Base-by-base conservation (phyloP, 1,140 invertebrate genomes). In the Magallana ariakensis region DNA sequence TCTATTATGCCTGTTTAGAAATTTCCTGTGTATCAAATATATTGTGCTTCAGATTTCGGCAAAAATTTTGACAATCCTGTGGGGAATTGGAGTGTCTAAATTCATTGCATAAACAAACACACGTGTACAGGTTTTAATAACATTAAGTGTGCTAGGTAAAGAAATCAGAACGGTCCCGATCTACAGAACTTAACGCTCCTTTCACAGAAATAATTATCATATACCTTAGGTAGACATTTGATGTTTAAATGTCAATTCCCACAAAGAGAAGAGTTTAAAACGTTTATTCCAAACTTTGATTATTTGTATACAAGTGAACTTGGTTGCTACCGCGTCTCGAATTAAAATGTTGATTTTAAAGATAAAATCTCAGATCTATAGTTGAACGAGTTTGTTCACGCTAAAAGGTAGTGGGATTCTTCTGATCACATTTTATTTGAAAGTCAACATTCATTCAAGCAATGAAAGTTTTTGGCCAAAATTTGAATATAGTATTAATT, bases 331-430 rank as follows among this genome's bases (percentile, higher is more conserved):
- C 66, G 9, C 66, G 66, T 75, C 66, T 75, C 66, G 66, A 75
- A 75, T 75, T 75, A 75, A 75, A 75, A 22, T 75, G 66, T 75
- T 75, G 66, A 75, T 75, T 75, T 75, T 75, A 75, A 75, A 75
- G 66, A 75, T 75, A 75, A 75, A 75, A 75, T 75, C 66, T 75
- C 19, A 26, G 22, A 46, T 46, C 33, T 46, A 4, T 46, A 46
- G 33, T 46, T 13, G 15, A 26, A 15, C 66, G 66, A 75, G 66
- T 75, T 75, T 75, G 66, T 75, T 75, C 66, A 75, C 22, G 66
- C 22, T 46, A 46, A 33, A 75, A 46, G 66, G 22, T 26, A 75
- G 22, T 75, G 3, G 58, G n/a, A 75, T 26, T 13, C 33, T 75
- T 70, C 33, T 75, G 33, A 75, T 75, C 33, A 13, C 66, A 11